Evolutionary conservation across 2,888 invertebrate species (phyloP).

Genomic region (Nomada ruficornis): DNA sequence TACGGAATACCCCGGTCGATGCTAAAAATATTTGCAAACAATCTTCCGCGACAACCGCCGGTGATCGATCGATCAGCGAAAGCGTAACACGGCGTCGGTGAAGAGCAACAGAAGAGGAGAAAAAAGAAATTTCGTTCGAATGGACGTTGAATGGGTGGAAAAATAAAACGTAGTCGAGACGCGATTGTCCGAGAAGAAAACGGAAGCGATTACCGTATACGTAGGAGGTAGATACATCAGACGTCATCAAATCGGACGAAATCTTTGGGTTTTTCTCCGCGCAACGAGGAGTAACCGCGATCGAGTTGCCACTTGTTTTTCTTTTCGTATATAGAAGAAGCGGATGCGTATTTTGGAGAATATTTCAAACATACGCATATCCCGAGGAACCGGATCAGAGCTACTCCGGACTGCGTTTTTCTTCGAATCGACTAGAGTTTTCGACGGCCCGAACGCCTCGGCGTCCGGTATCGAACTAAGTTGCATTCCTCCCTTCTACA

Average conservation of each 20-base stretch:
- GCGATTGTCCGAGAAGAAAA: too few relatives aligned
- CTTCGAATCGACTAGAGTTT: not conserved
- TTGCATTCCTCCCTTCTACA: constrained; percentile 44
- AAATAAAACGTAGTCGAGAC: too few relatives aligned
- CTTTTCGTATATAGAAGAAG: constrained; percentile 36
- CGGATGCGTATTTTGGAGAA: constrained; percentile 25
- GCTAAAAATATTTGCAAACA: constrained; percentile 42
- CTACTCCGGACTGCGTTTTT: not conserved
- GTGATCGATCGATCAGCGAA: too few relatives aligned
- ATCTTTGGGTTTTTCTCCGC: constrained; percentile 43
- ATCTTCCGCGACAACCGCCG: not conserved
- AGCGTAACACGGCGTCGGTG: not conserved
- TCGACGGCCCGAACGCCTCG: constrained; percentile 58
- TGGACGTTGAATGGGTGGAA: too few relatives aligned
- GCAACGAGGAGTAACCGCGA: constrained; percentile 3
- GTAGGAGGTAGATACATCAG: too few relatives aligned
- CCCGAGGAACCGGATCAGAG: constrained; percentile 26
- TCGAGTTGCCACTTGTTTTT: constrained; percentile 29
- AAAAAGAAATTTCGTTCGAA: too few relatives aligned
- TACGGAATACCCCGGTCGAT: constrained; percentile 19
- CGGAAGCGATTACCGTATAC: too few relatives aligned
- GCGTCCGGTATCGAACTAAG: constrained; percentile 75
- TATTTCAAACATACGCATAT: constrained; percentile 53
- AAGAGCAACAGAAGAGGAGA: too few relatives aligned
- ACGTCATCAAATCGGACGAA: not conserved